Percentiles rank a stretch among this genome's conserved stretches.
phyloP scores from a whole-genome alignment of 2,797 vertebrate genomes.

The Poeciliopsis presidionis region DNA sequence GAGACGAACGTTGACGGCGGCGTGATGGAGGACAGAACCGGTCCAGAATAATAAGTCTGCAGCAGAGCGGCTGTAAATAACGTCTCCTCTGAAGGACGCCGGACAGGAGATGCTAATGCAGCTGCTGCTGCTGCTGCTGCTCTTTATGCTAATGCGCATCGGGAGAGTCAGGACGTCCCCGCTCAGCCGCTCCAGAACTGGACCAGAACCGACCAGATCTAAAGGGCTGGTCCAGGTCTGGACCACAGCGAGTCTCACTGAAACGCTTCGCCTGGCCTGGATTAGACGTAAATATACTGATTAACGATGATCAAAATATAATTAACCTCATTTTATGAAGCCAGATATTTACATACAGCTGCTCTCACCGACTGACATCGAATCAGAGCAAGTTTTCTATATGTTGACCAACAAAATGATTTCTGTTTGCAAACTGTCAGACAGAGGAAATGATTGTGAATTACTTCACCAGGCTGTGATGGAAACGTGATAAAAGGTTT shows the following conservation, averaged over 20 bases:
- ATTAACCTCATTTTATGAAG: not conserved
- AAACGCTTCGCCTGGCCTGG: not conserved
- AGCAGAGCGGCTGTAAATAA: not conserved
- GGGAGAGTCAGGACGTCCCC: not conserved
- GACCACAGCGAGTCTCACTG: too few species aligned
- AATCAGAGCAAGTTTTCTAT: not conserved
- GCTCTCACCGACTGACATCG: not conserved
- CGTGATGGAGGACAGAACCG: not conserved
- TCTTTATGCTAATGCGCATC: not conserved
- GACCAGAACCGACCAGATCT: not conserved
- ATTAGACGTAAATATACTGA: not conserved
- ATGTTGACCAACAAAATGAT: not conserved
- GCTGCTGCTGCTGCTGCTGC: not conserved
- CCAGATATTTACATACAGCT: not conserved
- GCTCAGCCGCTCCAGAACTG: not conserved
- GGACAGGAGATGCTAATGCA: slow-evolving; percentile 2
- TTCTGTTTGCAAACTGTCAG: not conserved
- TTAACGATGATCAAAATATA: not conserved
- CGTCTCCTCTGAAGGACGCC: slow-evolving; percentile 1
- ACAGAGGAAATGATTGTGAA: not conserved
- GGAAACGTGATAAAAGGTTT: not conserved
- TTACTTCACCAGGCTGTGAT: not conserved
- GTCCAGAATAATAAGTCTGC: not conserved
- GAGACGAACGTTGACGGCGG: not conserved
- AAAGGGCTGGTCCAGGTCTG: not conserved